A percentile compares a stretch with the other conserved stretches of the same genome.
These are phyloP conservation scores for Macaria notata DNA, from an alignment of 2,888 invertebrate species.

Conservation along the genomic window DNA sequence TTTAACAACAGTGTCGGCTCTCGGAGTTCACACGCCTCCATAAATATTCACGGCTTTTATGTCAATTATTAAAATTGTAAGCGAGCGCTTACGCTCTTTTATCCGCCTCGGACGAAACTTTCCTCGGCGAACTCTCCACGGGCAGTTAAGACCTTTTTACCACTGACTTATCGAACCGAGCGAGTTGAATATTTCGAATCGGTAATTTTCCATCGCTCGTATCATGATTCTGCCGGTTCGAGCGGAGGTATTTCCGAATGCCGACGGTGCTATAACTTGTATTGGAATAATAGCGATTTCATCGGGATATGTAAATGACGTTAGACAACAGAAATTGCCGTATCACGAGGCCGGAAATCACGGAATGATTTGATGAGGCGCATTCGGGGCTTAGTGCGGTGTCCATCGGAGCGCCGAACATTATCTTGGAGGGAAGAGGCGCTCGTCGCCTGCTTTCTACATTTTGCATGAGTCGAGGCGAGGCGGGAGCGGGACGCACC, in stretches of 20 bases:
- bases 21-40: slow-evolving; percentile 25
- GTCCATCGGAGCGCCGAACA: slow-evolving; percentile 38
- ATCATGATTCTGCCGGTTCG: slow-evolving; percentile 10
- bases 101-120: neutral
- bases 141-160: too few relatives aligned
- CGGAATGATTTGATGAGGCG: slow-evolving; percentile 42
- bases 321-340: slow-evolving; percentile 34
- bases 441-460: slow-evolving; percentile 65
- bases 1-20: slow-evolving; percentile 28
- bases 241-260: slow-evolving; percentile 10
- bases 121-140: too few relatives aligned
- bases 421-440: slow-evolving; percentile 66
- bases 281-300: slow-evolving; percentile 28
- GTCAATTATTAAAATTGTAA: slow-evolving; percentile 29
- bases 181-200: neutral
- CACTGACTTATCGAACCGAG: too few relatives aligned
- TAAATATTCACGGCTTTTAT: slow-evolving; percentile 25
- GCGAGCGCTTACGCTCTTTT: slow-evolving; percentile 18
- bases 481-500: slow-evolving; percentile 36
- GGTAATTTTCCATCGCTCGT: neutral
- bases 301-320: slow-evolving; percentile 34
- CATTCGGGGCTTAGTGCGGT: slow-evolving; percentile 30
- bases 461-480: slow-evolving; percentile 72
- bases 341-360: slow-evolving; percentile 36
- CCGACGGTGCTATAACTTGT: slow-evolving; percentile 18